Percentiles rank a stretch among this genome's conserved stretches.
phyloP scores from a whole-genome alignment of 1,140 invertebrate species.

The Doryteuthis pealeii region DNA sequence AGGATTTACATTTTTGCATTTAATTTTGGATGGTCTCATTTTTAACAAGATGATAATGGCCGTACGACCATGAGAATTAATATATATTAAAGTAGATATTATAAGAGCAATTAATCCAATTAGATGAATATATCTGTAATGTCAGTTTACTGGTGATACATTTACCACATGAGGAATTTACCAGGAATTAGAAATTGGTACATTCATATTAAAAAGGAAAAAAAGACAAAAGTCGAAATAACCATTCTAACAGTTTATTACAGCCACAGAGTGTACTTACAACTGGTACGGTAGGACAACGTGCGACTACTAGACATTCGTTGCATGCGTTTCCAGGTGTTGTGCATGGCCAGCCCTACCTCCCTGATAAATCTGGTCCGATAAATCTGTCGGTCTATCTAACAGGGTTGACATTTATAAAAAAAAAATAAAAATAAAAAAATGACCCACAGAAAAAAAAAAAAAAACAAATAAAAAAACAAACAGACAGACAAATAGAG shows the following conservation, averaged over 20 bases:
- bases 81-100: not conserved
- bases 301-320: conserved; percentile 3
- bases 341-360: not conserved
- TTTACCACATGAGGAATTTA: not conserved
- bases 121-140: not conserved
- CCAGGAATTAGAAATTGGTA: not conserved
- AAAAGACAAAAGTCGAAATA: conserved; percentile 3
- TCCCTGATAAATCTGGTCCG: not conserved
- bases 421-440: not conserved
- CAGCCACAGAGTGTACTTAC: conserved; percentile 5
- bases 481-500: not conserved
- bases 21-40: too few relatives aligned
- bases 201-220: not conserved
- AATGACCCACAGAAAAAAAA: not conserved
- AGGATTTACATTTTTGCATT: too few relatives aligned
- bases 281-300: conserved; percentile 3
- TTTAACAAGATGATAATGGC: not conserved
- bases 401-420: not conserved
- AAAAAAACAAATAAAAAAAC: not conserved
- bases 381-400: not conserved
- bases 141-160: not conserved
- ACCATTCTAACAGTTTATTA: conserved; percentile 6
- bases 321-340: conserved; percentile 8
- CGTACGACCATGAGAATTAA: not conserved
- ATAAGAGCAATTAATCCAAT: not conserved